Percentiles rank a stretch among this genome's conserved stretches.
These are phyloP conservation scores for Periophthalmus modestus DNA, from an alignment of 2,113 vertebrate genomes.

Conservation along the genomic window DNA sequence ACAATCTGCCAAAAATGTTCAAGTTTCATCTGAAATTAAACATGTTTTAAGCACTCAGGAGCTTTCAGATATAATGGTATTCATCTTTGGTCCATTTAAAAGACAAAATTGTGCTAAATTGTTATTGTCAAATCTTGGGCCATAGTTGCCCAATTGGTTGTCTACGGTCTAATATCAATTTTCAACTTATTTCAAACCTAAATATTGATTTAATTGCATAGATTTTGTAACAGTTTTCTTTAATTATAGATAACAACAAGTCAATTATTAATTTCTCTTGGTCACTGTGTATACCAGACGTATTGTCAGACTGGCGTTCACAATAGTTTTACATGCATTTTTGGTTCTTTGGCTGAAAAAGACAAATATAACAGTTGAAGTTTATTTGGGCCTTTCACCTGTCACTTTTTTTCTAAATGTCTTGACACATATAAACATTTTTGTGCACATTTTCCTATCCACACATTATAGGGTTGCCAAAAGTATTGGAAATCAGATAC, in stretches of 20 bases:
- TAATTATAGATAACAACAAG: background rate
- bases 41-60: background rate
- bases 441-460: constrained; percentile 17
- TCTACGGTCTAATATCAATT: too few relatives aligned
- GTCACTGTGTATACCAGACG: background rate
- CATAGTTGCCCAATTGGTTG: too few relatives aligned
- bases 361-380: background rate
- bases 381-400: background rate
- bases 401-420: background rate
- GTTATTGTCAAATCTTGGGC: background rate
- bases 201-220: background rate
- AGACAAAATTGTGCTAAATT: background rate
- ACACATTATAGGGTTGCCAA: constrained; percentile 7
- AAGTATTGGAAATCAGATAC: too few relatives aligned
- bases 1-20: background rate
- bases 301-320: background rate
- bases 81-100: background rate
- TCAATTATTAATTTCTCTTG: background rate
- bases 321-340: background rate
- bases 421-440: background rate
- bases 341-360: background rate
- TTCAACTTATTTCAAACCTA: background rate
- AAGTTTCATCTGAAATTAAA: background rate
- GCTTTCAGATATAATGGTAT: background rate
- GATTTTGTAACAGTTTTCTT: background rate